These are phyloP conservation scores for Lytechinus pictus DNA, from an alignment of 35 echinoderm and acorn worm species.

Conservation along the genomic window DNA sequence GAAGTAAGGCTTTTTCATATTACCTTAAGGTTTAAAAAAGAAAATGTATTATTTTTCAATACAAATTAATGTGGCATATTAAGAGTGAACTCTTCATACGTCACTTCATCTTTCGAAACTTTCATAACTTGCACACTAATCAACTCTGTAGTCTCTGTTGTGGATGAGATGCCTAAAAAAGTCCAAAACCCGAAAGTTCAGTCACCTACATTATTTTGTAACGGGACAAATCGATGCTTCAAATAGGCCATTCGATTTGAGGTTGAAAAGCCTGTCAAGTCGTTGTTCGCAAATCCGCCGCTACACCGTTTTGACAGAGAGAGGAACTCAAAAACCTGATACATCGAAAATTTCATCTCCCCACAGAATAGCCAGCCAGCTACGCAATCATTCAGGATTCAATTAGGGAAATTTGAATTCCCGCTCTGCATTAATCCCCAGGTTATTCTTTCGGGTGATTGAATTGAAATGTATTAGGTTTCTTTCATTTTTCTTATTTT, in stretches of 20 bases:
- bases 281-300: background rate
- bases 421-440: background rate
- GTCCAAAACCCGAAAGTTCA: background rate
- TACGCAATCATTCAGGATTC: background rate
- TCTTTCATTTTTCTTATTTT: background rate
- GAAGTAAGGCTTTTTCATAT: too few species aligned
- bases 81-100: too few species aligned
- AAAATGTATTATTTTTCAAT: too few species aligned
- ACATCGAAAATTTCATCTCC: background rate
- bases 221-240: background rate
- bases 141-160: too few species aligned
- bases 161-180: too few species aligned
- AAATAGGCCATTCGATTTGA: slow-evolving; percentile 5
- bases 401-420: slow-evolving; percentile 14
- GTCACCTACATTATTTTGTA: background rate
- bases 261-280: background rate
- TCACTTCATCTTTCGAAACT: too few species aligned
- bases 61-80: too few species aligned
- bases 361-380: background rate
- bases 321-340: background rate
- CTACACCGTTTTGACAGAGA: background rate
- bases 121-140: too few species aligned
- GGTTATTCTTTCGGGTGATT: background rate
- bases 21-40: too few species aligned
- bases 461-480: background rate